phyloP scores from a whole-genome alignment of 2,797 vertebrate species.

The Emys orbicularis region DNA sequence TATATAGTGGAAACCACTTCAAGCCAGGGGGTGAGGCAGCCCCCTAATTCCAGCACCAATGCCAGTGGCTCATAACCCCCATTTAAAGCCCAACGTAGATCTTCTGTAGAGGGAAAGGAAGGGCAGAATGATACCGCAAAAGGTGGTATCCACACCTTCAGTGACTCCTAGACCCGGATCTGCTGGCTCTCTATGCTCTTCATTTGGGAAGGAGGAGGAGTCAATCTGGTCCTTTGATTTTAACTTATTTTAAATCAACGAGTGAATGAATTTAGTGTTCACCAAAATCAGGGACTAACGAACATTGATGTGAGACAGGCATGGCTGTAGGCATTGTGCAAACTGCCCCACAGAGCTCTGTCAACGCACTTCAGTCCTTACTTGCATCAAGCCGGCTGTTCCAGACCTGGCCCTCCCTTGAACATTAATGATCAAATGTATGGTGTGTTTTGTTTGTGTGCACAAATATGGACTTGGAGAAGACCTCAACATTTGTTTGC shows the following conservation, averaged over 20 bases:
- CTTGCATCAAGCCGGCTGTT: no score
- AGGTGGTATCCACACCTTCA: not conserved
- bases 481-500: slow-evolving; percentile 57
- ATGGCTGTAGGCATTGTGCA: not conserved
- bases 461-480: not conserved
- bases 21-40: no score
- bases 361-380: not conserved
- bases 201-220: not conserved
- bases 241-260: not conserved
- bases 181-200: not conserved
- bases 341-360: not conserved
- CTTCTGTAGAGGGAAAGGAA: not conserved
- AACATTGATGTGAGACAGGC: not conserved
- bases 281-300: not conserved
- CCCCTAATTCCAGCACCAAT: no score
- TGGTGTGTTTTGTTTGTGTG: not conserved
- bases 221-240: not conserved
- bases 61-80: not conserved
- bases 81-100: not conserved
- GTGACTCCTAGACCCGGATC: not conserved
- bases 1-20: no score
- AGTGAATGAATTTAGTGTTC: not conserved
- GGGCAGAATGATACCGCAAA: not conserved
- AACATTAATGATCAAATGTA: slow-evolving; percentile 4
- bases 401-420: slow-evolving; percentile 6